These are phyloP conservation scores for Desoria tigrina DNA, from an alignment of 2,888 invertebrate genomes.

Conservation along the genomic window DNA sequence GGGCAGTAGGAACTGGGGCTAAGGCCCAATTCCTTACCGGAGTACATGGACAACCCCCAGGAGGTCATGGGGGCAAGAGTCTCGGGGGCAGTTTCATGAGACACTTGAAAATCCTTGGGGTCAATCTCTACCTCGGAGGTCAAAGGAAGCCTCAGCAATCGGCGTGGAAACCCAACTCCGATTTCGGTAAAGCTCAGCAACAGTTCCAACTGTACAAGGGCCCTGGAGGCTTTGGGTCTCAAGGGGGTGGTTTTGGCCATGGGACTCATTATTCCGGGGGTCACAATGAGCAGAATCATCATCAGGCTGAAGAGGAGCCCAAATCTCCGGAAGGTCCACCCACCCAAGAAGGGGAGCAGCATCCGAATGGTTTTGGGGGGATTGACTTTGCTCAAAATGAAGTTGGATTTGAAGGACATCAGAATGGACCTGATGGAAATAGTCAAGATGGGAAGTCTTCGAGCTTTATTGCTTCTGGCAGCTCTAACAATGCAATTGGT, in stretches of 20 bases:
- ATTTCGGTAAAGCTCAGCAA: too few relatives aligned
- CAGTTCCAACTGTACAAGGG: too few relatives aligned
- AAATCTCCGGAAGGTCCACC: not conserved
- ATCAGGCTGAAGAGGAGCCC: not conserved
- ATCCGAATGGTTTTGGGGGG: too few relatives aligned
- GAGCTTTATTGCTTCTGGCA: not conserved
- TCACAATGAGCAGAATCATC: not conserved
- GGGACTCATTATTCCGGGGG: slow-evolving; percentile 5
- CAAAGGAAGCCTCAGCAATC: not conserved
- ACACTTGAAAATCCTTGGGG: slow-evolving; percentile 8
- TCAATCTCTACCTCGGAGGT: slow-evolving; percentile 4
- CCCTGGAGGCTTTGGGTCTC: too few relatives aligned
- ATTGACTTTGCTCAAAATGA: too few relatives aligned
- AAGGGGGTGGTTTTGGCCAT: not conserved
- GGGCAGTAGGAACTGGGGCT: too few relatives aligned
- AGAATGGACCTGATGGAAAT: not conserved
- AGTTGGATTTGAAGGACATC: not conserved
- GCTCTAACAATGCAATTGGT: not conserved
- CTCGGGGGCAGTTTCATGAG: not conserved
- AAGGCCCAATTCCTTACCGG: slow-evolving; percentile 12
- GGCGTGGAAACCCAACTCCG: not conserved
- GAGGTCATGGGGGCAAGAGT: not conserved
- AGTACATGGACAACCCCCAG: not conserved
- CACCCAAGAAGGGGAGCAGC: too few relatives aligned
- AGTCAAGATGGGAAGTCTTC: not conserved